A percentile compares a stretch with the other conserved stretches of the same genome.
Evolutionary conservation across 2,113 vertebrate species (phyloP).

Genomic region (Sula dactylatra): DNA sequence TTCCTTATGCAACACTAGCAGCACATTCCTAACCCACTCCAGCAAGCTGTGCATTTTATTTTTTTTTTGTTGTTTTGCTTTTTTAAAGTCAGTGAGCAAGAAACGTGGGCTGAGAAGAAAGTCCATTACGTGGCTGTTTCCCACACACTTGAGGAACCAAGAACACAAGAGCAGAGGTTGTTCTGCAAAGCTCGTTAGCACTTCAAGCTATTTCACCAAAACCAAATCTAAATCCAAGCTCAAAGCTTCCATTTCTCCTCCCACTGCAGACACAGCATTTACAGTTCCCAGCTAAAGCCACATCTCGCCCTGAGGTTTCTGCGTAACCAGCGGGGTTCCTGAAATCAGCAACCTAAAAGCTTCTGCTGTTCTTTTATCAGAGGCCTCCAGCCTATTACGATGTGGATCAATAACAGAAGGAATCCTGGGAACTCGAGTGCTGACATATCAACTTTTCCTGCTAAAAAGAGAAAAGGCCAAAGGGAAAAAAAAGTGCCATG

Average conservation of each 20-base stretch:
- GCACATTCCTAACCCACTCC: conserved; percentile 27
- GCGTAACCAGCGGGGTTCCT: neutral
- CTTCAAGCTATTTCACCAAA: conserved; percentile 34
- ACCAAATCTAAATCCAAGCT: neutral
- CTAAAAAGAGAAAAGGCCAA: conserved; percentile 2
- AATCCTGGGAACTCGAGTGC: neutral
- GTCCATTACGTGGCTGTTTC: conserved; percentile 54
- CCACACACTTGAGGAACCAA: conserved; percentile 51
- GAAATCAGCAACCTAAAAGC: conserved; percentile 13
- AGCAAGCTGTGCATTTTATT: conserved; percentile 28
- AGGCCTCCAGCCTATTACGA: conserved; percentile 3
- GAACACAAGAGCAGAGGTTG: conserved; percentile 57
- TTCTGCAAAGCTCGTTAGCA: neutral
- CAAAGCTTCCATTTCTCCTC: neutral
- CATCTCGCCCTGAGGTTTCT: neutral
- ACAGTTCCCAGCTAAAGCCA: neutral
- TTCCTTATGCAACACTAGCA: conserved; percentile 16
- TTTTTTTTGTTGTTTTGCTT: neutral
- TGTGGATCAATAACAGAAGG: conserved; percentile 32
- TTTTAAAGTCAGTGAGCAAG: conserved; percentile 46
- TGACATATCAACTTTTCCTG: neutral
- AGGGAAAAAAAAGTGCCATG: neutral
- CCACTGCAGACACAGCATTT: neutral
- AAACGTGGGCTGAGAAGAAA: conserved; percentile 54
- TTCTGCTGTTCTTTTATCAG: neutral